Percentiles rank a stretch among this genome's conserved stretches.
Evolutionary conservation across 2,797 vertebrate genomes (phyloP).

Genomic region (Pipistrellus pygmaeus): DNA sequence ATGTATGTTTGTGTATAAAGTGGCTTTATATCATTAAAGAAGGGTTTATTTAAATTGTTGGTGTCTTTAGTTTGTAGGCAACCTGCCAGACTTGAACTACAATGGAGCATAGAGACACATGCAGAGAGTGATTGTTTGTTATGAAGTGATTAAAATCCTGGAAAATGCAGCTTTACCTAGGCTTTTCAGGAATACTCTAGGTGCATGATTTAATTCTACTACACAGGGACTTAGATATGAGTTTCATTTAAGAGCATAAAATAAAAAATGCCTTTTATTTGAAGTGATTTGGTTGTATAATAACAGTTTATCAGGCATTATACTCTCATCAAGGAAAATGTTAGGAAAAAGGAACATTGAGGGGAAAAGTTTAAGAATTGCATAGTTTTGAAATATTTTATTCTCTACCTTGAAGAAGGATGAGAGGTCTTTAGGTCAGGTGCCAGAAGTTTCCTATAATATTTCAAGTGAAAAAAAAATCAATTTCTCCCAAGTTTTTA

Average conservation of each 20-base stretch:
- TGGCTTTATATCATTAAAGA: conserved; percentile 75
- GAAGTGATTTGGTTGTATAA: conserved; percentile 29
- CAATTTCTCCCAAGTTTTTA: conserved; percentile 21
- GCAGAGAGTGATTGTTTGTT: conserved; percentile 50
- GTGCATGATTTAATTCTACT: conserved; percentile 12
- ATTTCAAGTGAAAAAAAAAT: conserved; percentile 64
- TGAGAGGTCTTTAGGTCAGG: conserved; percentile 27
- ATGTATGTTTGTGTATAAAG: conserved; percentile 45
- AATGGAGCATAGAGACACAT: conserved; percentile 57
- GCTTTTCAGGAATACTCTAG: conserved; percentile 39
- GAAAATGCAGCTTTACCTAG: conserved; percentile 52
- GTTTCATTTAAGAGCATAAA: conserved; percentile 63
- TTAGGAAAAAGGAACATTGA: conserved; percentile 23
- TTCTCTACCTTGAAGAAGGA: conserved; percentile 58
- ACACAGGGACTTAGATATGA: not conserved
- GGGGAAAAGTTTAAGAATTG: not conserved
- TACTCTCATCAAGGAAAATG: conserved; percentile 47
- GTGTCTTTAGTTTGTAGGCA: conserved; percentile 73
- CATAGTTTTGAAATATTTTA: conserved; percentile 55
- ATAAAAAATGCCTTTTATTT: conserved; percentile 43
- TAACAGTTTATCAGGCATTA: conserved; percentile 52
- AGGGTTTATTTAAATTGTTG: conserved; percentile 61
- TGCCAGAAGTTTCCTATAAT: conserved; percentile 61
- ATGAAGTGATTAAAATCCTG: conserved; percentile 69
- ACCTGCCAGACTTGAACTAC: conserved; percentile 71